Conservation (phyloP, 2,888 invertebrate species). For the Alentia gelatinosa region DNA sequence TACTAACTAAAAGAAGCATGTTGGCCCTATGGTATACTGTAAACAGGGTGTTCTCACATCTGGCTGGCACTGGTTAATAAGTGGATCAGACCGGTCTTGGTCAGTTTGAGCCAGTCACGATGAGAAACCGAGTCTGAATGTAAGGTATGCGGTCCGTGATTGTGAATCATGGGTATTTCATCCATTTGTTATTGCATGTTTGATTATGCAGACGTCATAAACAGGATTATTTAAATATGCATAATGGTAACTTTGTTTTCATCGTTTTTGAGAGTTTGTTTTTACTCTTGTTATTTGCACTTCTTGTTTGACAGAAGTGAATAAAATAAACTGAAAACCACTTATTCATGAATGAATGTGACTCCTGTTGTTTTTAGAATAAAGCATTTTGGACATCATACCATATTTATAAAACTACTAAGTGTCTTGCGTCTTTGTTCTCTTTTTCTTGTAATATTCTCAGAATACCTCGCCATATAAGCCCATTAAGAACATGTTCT, state of each 20-base stretch:
- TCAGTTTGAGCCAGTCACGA: conserved; percentile 28
- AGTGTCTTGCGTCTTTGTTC: conserved; percentile 20
- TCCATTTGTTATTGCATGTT: conserved; percentile 51
- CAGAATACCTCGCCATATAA: too few species aligned
- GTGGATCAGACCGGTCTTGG: not conserved
- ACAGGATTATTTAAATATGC: conserved; percentile 49
- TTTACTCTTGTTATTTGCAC: conserved; percentile 57
- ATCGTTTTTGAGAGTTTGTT: conserved; percentile 54
- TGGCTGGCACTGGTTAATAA: conserved; percentile 19
- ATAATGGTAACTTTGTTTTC: conserved; percentile 49
- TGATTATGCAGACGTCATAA: conserved; percentile 52
- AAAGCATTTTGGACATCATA: conserved; percentile 37
- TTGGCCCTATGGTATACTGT: conserved; percentile 50
- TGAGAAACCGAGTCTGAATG: conserved; percentile 51
- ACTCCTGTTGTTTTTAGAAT: conserved; percentile 49
- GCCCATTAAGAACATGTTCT: too few species aligned
- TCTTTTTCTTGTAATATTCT: too few species aligned
- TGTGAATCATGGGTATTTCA: conserved; percentile 51
- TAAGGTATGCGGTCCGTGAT: conserved; percentile 46
- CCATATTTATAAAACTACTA: conserved; percentile 27
- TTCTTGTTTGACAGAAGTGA: conserved; percentile 54
- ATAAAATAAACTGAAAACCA: conserved; percentile 53
- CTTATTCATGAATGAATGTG: conserved; percentile 53
- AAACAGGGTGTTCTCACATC: conserved; percentile 48
- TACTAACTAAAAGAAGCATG: conserved; percentile 34